Percentiles rank a stretch among this genome's conserved stretches.
phyloP scores from a whole-genome alignment of 2,888 invertebrate genomes.

The Cyclophora albipunctata region DNA sequence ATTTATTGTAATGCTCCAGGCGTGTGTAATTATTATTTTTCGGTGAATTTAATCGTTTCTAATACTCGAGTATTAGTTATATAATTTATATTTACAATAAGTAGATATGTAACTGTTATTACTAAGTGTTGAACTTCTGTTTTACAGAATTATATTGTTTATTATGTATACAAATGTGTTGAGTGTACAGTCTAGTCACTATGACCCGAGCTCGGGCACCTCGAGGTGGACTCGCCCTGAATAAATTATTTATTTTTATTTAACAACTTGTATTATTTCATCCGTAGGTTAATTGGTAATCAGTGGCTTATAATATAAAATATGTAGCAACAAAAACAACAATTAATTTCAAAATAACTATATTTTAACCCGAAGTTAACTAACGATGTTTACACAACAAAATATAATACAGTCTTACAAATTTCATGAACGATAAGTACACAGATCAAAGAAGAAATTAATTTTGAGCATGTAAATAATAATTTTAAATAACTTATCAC shows the following conservation, averaged over 20 bases:
- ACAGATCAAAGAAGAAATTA: slow-evolving; percentile 49
- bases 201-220: slow-evolving; percentile 65
- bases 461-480: slow-evolving; percentile 50
- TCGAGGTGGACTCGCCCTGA: slow-evolving; percentile 57
- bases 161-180: slow-evolving; percentile 66
- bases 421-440: slow-evolving; percentile 73
- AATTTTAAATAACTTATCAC: slow-evolving; percentile 52
- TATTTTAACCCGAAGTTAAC: slow-evolving; percentile 68
- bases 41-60: slow-evolving; percentile 67
- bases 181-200: slow-evolving; percentile 74
- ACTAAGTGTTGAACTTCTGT: slow-evolving; percentile 72
- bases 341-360: slow-evolving; percentile 41
- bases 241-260: slow-evolving; percentile 73
- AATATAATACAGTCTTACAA: slow-evolving; percentile 74
- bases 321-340: not conserved
- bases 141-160: slow-evolving; percentile 66
- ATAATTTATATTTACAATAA: slow-evolving; percentile 68
- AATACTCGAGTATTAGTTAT: slow-evolving; percentile 74
- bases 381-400: slow-evolving; percentile 71
- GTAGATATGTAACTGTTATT: slow-evolving; percentile 66
- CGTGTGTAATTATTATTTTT: slow-evolving; percentile 68
- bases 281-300: not conserved
- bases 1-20: slow-evolving; percentile 54
- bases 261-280: slow-evolving; percentile 41
- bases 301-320: not conserved